Base-by-base conservation (phyloP, 30 jellyfish, hydroid and myxozoan genomes). In the Turritopsis dohrnii region DNA sequence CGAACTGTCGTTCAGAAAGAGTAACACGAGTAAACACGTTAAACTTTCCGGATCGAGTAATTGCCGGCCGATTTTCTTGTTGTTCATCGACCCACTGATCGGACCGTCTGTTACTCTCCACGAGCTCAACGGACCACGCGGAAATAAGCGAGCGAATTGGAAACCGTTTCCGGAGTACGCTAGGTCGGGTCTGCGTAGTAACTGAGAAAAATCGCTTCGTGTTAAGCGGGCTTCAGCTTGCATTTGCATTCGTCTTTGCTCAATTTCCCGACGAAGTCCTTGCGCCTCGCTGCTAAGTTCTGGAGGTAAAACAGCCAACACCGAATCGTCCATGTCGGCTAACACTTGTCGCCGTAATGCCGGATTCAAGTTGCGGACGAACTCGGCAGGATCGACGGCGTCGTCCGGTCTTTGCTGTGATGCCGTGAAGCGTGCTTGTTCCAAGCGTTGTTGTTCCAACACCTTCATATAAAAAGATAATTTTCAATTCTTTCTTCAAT, bases 381-480 rank as follows among this genome's bases (percentile, higher is more conserved):
- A 92, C 17, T 95, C 98, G 1, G 98, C 98, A n/a, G 98, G 94
- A 81, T 92, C 98, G 18, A 92, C 98, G 3, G 98, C 96, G 65
- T 88, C 95, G 28, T 92, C 98, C 5, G 98, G 98, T 1, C 96
- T 81, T 41, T 93, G 96, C 74, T 92, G 98, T 25, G 94, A 88
- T 4, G 98, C 96, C 53, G 83, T 95, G 71, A 72, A 74, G 19
- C 98, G 90, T n/a, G 98, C 98, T 16, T 93, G 98, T 69, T 92
- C 98, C 84, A 88, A 53, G 23, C 98, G 87, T 71, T 92, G 98
- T 82, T 86, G 96, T 30, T 92, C 98, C 13, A 92, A 89, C 9
- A 92, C 98, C 98, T 92, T 41, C 60, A 41, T 13, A 41, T 41
- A 5, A 41, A 41, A 41, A 13, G 13, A 41, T 13, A 13, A 41